phyloP scores from a whole-genome alignment of 2,888 invertebrate genomes.

The Crepidodera aurea region DNA sequence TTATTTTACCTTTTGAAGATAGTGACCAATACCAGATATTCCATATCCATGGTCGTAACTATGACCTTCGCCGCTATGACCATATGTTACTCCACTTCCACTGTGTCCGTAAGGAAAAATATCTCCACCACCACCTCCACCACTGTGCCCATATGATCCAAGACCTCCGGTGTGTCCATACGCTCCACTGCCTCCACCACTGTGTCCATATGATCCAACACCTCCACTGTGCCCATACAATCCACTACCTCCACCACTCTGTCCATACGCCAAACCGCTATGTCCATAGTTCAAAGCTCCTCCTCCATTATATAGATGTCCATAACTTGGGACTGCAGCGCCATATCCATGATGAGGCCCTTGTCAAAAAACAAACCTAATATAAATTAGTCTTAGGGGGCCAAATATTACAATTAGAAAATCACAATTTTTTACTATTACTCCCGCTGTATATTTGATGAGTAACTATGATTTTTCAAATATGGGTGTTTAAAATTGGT shows the following conservation, averaged over 20 bases:
- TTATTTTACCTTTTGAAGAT: slow-evolving; percentile 32
- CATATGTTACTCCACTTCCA: slow-evolving; percentile 16
- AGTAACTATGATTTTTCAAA: too few relatives aligned
- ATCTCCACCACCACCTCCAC: slow-evolving; percentile 2
- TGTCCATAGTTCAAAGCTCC: slow-evolving; percentile 4
- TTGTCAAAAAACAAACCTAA: slow-evolving; percentile 1
- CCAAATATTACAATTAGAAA: too few relatives aligned
- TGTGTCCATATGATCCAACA: slow-evolving; percentile 9
- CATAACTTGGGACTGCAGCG: slow-evolving; percentile 1
- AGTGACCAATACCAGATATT: slow-evolving; percentile 32
- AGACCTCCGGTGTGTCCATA: slow-evolving; percentile 6
- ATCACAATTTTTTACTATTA: too few relatives aligned
- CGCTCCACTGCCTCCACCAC: neutral
- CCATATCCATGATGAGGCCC: neutral
- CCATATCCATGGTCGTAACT: slow-evolving; percentile 26
- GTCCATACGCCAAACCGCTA: neutral
- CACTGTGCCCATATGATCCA: slow-evolving; percentile 3
- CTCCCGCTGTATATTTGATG: too few relatives aligned
- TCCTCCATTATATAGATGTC: neutral
- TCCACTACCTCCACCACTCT: slow-evolving; percentile 5
- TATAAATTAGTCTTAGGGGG: neutral
- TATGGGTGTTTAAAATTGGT: too few relatives aligned
- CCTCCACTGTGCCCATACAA: slow-evolving; percentile 12
- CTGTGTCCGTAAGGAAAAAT: slow-evolving; percentile 2
- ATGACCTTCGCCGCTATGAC: slow-evolving; percentile 6